These are phyloP conservation scores for Tetramorium simillimum DNA, from an alignment of 1,140 invertebrate genomes.

Conservation along the genomic window DNA sequence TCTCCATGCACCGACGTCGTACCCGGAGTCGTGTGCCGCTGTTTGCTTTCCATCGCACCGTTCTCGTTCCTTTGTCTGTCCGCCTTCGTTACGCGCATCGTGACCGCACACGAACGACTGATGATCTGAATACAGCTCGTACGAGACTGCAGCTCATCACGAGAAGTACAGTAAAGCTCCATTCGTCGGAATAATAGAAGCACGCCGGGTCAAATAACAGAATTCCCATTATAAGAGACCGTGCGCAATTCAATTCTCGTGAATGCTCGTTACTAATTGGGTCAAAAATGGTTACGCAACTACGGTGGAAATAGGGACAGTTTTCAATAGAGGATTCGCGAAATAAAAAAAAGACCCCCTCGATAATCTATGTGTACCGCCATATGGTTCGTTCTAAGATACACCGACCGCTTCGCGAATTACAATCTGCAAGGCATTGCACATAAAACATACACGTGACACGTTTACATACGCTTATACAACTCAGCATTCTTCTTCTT, in stretches of 20 bases:
- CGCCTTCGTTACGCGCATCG: conserved; percentile 31
- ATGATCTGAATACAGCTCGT: conserved; percentile 46
- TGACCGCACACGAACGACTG: conserved; percentile 20
- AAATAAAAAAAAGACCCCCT: neutral
- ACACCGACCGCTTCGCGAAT: neutral
- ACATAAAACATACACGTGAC: conserved; percentile 21
- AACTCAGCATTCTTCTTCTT: neutral
- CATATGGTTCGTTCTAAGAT: neutral
- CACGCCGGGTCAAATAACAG: conserved; percentile 48
- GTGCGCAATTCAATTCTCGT: neutral
- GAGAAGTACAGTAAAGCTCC: conserved; percentile 14
- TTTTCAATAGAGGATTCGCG: neutral
- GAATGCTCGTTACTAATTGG: conserved; percentile 13
- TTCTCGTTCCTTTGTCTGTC: conserved; percentile 30
- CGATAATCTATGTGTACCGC: neutral
- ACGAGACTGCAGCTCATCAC: conserved; percentile 22
- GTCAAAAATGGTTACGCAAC: neutral
- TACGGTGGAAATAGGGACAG: neutral
- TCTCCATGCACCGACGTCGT: conserved; percentile 65
- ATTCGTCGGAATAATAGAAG: conserved; percentile 37
- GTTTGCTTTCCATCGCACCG: conserved; percentile 45
- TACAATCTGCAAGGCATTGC: neutral
- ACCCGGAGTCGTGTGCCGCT: conserved; percentile 62
- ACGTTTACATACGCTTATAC: conserved; percentile 2
- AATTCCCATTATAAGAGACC: conserved; percentile 34